Evolutionary conservation across 2,797 vertebrate species (phyloP).

Genomic region (Chloroceryle inda): DNA sequence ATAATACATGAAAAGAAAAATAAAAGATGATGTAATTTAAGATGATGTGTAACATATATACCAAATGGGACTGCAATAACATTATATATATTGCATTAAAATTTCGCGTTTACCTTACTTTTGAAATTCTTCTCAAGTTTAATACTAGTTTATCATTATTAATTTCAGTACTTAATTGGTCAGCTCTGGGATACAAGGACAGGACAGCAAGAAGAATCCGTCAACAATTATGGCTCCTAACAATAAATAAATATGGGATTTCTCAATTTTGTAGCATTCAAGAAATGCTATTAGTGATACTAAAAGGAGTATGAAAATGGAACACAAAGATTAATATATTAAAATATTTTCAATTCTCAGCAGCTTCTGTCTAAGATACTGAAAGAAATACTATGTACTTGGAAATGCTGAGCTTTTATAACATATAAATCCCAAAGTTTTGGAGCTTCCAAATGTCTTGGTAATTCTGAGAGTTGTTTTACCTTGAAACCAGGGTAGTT

Average conservation of each 20-base stretch:
- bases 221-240: not conserved
- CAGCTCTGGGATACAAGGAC: not conserved
- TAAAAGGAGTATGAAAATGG: not conserved
- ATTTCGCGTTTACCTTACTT: not conserved
- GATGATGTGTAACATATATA: not conserved
- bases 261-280: not conserved
- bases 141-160: not conserved
- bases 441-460: slow-evolving; percentile 69
- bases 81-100: not conserved
- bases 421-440: slow-evolving; percentile 59
- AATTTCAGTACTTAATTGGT: not conserved
- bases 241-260: not conserved
- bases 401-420: slow-evolving; percentile 58
- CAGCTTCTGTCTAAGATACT: not conserved
- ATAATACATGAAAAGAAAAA: not conserved
- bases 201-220: not conserved
- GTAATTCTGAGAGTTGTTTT: slow-evolving; percentile 50
- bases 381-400: slow-evolving; percentile 56
- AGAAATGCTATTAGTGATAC: not conserved
- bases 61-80: not conserved
- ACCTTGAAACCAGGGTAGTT: slow-evolving; percentile 64
- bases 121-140: not conserved
- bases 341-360: not conserved
- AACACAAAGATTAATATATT: not conserved
- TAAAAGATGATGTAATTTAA: not conserved